These are phyloP conservation scores for Hormiphora californensis DNA, from an alignment of 37 sponge, comb jelly and placozoan genomes.

Conservation along the genomic window DNA sequence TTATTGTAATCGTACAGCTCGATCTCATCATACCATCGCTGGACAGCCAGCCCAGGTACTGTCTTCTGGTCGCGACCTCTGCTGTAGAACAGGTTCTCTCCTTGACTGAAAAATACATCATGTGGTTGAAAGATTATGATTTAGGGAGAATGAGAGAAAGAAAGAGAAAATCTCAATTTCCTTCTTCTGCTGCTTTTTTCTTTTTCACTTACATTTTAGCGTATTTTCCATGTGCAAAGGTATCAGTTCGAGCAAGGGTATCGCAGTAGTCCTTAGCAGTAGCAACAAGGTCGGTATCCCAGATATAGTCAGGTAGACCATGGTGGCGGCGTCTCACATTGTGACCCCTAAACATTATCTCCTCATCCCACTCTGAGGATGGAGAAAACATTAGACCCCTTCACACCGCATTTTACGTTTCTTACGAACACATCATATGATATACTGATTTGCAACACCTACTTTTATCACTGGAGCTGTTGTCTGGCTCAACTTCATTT, in stretches of 20 bases:
- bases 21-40: constrained; percentile 73
- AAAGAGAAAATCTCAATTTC: no score
- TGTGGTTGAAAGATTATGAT: no score
- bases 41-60: not conserved
- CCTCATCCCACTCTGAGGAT: no score
- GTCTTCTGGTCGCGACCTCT: not conserved
- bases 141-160: no score
- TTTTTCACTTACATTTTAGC: not conserved
- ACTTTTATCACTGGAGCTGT: no score
- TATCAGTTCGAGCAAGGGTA: not conserved
- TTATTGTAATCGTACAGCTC: constrained; percentile 63
- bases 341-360: not conserved
- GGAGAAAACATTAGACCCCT: no score
- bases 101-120: no score
- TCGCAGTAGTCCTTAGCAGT: not conserved
- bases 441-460: no score
- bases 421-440: no score
- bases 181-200: no score
- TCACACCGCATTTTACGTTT: no score
- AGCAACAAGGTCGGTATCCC: not conserved
- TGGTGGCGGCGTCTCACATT: not conserved
- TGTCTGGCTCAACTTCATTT: no score
- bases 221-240: not conserved
- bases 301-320: not conserved
- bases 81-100: constrained; percentile 6